Base-by-base conservation (phyloP, 1,140 invertebrate genomes). In the Halyomorpha halys region DNA sequence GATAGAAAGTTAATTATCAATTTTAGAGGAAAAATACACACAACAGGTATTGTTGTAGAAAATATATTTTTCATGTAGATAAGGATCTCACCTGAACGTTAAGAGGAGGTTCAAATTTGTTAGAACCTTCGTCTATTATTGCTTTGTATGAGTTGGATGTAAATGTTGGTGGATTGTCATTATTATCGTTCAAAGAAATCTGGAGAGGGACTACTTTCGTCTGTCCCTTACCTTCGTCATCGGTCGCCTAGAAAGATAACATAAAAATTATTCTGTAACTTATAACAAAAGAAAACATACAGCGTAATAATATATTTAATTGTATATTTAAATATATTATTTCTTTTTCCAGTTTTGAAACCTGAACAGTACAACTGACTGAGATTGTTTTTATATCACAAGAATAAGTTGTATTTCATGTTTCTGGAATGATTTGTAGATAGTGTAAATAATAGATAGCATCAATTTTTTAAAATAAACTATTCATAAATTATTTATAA, bases 121-220 rank as follows among this genome's bases (percentile, higher is more conserved):
- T 77, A 2, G 89, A 82, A 1, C 88, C 89, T 73, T 95, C 91
- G 68, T 93, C 86, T 18, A 94, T 86, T 4, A 87, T 86, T 0
- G 86, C 85, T 9, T 83, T 81, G 73, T 91, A 92, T 14, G 83
- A 77, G 0, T 82, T 76, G 61, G 83, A 84, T 11, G 81, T 76
- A 73, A 94, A 94, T 13, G 80, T 77, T 0, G 91, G 91, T 0
- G 86, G 78, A 71, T 91, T 94, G 74, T 97, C 94, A 71, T 96
- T 95, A 39, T 84, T 85, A 73, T 96, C 91, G 0, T 78, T 77
- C 0, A 96, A 74, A 0, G 82, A 80, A 8, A 97, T 85, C 66
- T 85, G 84, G 0, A 97, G 76, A 0, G 90, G 85, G 0, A 90
- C 86, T 21, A 85, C 84, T 14, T 83, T 83, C 13, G 80, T 85